A percentile compares a stretch with the other conserved stretches of the same genome.
Conservation (phyloP, 2,113 vertebrate genomes). For the Zootoca vivipara region DNA sequence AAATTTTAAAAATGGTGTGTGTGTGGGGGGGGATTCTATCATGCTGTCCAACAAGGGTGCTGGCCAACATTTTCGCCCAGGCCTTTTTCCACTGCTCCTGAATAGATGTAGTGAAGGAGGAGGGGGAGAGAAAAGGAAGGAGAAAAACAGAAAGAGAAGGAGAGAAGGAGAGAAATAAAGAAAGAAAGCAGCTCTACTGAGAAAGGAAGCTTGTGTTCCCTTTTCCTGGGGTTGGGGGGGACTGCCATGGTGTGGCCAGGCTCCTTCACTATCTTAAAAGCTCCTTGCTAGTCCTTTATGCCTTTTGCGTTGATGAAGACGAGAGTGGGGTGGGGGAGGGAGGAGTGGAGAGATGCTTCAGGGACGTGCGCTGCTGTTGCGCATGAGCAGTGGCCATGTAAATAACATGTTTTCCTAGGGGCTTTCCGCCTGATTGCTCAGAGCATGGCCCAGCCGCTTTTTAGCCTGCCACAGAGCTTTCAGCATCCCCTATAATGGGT, state of each 20-base stretch:
- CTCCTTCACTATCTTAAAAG: slow-evolving; percentile 8
- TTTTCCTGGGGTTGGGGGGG: neutral
- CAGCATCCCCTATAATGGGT: neutral
- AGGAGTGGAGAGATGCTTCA: neutral
- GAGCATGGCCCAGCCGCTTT: neutral
- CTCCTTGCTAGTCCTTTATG: slow-evolving; percentile 21
- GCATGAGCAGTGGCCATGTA: neutral
- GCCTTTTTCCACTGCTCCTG: neutral
- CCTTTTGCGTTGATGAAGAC: rapidly evolving
- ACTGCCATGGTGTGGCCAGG: neutral
- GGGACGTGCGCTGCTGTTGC: rapidly evolving
- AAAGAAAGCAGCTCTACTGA: rapidly evolving
- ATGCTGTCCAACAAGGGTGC: no score
- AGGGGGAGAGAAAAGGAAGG: neutral
- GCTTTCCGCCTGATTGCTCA: neutral
- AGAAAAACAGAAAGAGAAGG: neutral
- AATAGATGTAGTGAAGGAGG: neutral
- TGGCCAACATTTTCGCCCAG: rapidly evolving
- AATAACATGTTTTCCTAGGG: neutral
- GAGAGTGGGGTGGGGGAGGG: neutral
- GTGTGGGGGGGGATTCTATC: no score
- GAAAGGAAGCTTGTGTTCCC: neutral
- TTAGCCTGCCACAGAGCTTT: neutral
- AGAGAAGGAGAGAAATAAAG: neutral
- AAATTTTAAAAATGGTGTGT: no score